Evolutionary conservation across 2,888 invertebrate genomes (phyloP), one percentile per base, ranked within the genome.

Genomic region (Capitulum mitella): DNA sequence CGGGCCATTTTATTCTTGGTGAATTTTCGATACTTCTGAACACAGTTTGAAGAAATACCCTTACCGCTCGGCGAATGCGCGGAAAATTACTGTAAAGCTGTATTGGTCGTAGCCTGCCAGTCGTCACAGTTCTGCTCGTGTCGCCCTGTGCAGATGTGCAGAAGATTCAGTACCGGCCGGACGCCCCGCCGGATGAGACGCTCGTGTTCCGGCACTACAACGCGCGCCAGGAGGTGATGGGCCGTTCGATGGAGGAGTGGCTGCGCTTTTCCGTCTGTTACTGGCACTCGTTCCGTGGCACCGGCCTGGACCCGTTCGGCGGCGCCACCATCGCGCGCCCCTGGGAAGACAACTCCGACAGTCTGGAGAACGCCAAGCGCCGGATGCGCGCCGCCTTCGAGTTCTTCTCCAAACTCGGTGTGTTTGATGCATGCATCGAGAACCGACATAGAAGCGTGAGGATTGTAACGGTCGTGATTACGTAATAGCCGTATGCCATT

Each of bases 231-330:
- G 86, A 89, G 26, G 84, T 91, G 0, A 87, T 89, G 82, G 89
- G 90, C 0, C 86, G 87, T 16, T 84, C 88, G 0, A 89, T 91
- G 89, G 90, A 90, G 81, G 91, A 91, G 26, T 91, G 91, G 91
- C 86, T 90, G 29, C 87, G 89, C 76, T 89, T 87, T 82, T 89
- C 90, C 77, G 86, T 90, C 0, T 89, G 89, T 26, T 87, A 89
- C 83, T 87, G 87, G 86, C 87, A 88, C 83, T 86, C 87, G 19
- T 87, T 87, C 82, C 82, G 87, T 76, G 86, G 87, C 79, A 84
- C 84, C 80, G 87, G 87, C 34, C 83, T 84, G 51, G 89, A 89
- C 80, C 85, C 84, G 0, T 87, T 86, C 83, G 87, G 88, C 0
- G 85, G 85, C 70, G 85, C 87, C 0, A 87, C 88, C 1, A 84